Conservation (phyloP, 2,113 vertebrate genomes). For the Periophthalmodon schlosseri region DNA sequence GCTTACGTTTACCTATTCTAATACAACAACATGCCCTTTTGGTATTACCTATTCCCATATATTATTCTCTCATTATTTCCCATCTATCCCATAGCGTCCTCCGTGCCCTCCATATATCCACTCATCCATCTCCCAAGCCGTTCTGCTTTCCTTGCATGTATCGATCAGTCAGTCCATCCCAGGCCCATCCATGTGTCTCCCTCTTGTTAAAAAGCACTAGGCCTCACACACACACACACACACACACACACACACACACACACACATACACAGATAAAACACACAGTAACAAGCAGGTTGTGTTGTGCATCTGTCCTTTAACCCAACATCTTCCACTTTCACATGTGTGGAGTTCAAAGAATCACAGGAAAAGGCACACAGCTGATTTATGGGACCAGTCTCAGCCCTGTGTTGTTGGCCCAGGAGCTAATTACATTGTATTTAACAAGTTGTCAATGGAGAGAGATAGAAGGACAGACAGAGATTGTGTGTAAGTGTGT, state of each 20-base stretch:
- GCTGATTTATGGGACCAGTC: slow-evolving; percentile 62
- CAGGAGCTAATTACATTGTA: slow-evolving; percentile 60
- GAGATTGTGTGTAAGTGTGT: slow-evolving; percentile 22
- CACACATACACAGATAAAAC: slow-evolving; percentile 16
- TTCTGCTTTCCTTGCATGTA: slow-evolving; percentile 49
- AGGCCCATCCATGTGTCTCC: slow-evolving; percentile 25
- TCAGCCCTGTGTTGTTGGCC: slow-evolving; percentile 44
- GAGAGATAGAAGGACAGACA: slow-evolving; percentile 38
- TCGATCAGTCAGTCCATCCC: slow-evolving; percentile 44
- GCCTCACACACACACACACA: slow-evolving; percentile 8
- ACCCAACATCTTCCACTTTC: slow-evolving; percentile 25
- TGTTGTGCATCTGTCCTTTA: slow-evolving; percentile 35
- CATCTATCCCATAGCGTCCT: slow-evolving; percentile 23
- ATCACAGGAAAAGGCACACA: slow-evolving; percentile 21
- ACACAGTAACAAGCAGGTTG: slow-evolving; percentile 27
- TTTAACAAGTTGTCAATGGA: slow-evolving; percentile 59
- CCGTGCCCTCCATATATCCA: slow-evolving; percentile 21
- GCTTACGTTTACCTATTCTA: slow-evolving; percentile 17
- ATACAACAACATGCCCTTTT: slow-evolving; percentile 12
- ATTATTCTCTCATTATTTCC: slow-evolving; percentile 46
- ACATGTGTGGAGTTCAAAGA: slow-evolving; percentile 19
- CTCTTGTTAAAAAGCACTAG: slow-evolving; percentile 51
- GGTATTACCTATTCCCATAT: slow-evolving; percentile 5
- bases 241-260: slow-evolving; percentile 11
- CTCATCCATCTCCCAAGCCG: slow-evolving; percentile 34